These are phyloP conservation scores for Lordiphosa mommai DNA, from an alignment of 1,140 invertebrate species.

Conservation along the genomic window DNA sequence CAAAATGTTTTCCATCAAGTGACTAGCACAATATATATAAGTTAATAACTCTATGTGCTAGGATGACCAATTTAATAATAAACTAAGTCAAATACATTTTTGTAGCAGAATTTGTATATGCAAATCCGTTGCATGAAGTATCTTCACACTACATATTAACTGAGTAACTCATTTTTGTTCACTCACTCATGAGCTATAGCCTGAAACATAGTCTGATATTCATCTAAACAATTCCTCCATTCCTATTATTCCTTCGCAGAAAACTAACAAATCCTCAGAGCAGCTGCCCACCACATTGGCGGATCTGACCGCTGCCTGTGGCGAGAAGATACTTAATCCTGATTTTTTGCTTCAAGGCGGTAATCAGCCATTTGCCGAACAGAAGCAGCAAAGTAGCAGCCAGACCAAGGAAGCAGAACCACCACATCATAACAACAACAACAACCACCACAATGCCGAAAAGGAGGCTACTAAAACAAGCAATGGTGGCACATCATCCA, in stretches of 20 bases:
- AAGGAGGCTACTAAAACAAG: slow-evolving; percentile 56
- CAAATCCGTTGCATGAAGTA: neutral
- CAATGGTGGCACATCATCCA: slow-evolving; percentile 27
- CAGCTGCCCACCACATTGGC: slow-evolving; percentile 84
- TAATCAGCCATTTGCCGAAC: slow-evolving; percentile 85
- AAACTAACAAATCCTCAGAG: slow-evolving; percentile 46
- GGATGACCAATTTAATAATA: too few relatives aligned
- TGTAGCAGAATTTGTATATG: too few relatives aligned
- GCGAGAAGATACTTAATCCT: slow-evolving; percentile 90
- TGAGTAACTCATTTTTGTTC: neutral
- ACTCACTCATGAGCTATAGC: too few relatives aligned
- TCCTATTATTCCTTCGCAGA: slow-evolving; percentile 16
- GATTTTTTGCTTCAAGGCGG: slow-evolving; percentile 89
- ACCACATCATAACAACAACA: slow-evolving; percentile 38
- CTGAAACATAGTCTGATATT: too few relatives aligned
- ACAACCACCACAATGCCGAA: slow-evolving; percentile 38
- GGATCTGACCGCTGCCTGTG: slow-evolving; percentile 89
- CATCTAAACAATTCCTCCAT: neutral
- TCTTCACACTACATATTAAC: too few relatives aligned
- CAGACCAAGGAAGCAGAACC: slow-evolving; percentile 4
- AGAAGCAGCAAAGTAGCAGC: slow-evolving; percentile 32
- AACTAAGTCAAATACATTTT: too few relatives aligned
- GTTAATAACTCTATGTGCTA: too few relatives aligned
- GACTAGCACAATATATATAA: too few relatives aligned
- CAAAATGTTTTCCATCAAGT: too few relatives aligned